These are phyloP conservation scores for Noturus placidus DNA, from an alignment of 2,113 vertebrate species.

Conservation along the genomic window DNA sequence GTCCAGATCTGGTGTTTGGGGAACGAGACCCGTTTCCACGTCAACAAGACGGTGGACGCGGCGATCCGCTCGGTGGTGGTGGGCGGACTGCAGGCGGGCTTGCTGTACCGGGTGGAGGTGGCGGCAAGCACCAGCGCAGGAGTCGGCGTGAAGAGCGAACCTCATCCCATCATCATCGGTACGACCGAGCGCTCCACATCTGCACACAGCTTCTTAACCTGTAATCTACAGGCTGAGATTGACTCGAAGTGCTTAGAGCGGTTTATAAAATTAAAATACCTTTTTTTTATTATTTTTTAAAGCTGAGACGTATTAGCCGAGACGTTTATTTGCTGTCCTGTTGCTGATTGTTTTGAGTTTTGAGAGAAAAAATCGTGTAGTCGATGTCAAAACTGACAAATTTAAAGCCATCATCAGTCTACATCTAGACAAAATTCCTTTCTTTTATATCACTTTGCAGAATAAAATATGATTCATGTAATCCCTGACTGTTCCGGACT, in stretches of 20 bases:
- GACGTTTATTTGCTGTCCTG: too few relatives aligned
- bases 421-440: constrained; percentile 1
- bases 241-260: not conserved
- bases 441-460: constrained; percentile 30
- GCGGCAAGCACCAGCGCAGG: constrained; percentile 95
- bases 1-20: constrained; percentile 95
- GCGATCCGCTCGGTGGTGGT: constrained; percentile 96
- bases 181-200: constrained; percentile 57
- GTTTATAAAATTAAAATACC: not conserved
- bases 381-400: not conserved
- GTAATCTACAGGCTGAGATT: not conserved
- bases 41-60: constrained; percentile 97
- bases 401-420: constrained; percentile 1
- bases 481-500: constrained; percentile 61
- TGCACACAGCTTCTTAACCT: not conserved
- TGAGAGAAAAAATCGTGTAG: not conserved
- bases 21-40: constrained; percentile 95
- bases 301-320: not conserved
- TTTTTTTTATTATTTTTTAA: not conserved
- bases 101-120: constrained; percentile 92
- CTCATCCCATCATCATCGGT: constrained; percentile 93
- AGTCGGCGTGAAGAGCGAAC: constrained; percentile 92
- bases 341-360: too few relatives aligned
- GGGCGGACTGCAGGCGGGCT: constrained; percentile 89
- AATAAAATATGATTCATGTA: constrained; percentile 63